Evolutionary conservation across 2,113 vertebrate genomes (phyloP).

Genomic region (Thomomys bottae): DNA sequence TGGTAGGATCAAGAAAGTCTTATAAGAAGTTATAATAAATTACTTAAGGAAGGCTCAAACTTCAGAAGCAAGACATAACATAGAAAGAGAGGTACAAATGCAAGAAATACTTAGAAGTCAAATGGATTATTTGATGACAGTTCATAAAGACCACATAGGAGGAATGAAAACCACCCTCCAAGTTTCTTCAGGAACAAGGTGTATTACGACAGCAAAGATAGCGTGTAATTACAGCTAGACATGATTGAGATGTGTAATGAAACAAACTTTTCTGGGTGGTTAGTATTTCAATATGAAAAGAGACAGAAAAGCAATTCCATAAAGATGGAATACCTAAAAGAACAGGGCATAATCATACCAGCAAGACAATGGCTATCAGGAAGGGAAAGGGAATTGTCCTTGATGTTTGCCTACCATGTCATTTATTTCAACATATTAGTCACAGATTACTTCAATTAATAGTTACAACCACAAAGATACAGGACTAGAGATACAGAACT

Average conservation of each 20-base stretch:
- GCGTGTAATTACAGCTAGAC: accelerated
- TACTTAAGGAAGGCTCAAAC: neutral
- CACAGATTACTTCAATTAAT: neutral
- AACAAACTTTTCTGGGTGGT: neutral
- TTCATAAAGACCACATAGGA: neutral
- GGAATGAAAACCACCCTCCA: neutral
- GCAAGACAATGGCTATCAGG: neutral
- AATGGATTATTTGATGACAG: neutral
- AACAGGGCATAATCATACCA: neutral
- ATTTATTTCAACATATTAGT: neutral
- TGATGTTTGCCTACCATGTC: neutral
- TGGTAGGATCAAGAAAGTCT: neutral
- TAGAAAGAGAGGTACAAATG: neutral
- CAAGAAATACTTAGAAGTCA: neutral
- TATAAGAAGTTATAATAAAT: neutral
- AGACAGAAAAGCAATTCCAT: neutral
- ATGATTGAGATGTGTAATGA: neutral
- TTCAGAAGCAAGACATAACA: neutral
- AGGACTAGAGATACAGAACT: neutral
- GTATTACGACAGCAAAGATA: neutral
- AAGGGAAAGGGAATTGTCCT: neutral
- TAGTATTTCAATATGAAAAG: neutral
- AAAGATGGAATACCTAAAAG: neutral
- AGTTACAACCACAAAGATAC: neutral
- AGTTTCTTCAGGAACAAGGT: neutral